These are phyloP conservation scores for Caenorhabditis japonica DNA, from an alignment of 2,888 invertebrate genomes.

Conservation along the genomic window DNA sequence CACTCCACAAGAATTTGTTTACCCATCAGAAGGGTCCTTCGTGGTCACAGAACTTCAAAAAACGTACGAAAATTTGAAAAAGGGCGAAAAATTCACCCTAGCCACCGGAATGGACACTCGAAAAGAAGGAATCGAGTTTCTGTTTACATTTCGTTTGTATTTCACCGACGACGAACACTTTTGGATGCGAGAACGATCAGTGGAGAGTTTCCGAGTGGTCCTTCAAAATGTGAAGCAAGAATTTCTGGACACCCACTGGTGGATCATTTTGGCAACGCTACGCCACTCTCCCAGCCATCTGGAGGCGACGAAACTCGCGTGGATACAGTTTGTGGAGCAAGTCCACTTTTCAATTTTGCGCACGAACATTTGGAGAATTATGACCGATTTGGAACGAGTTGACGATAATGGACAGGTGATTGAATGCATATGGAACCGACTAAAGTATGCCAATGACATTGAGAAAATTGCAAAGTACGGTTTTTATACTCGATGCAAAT, in stretches of 20 bases:
- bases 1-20: conserved; percentile 5
- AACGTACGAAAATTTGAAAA: conserved; percentile 33
- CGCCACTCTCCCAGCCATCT: conserved; percentile 11
- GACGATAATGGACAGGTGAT: conserved; percentile 5
- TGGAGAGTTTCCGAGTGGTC: conserved; percentile 12
- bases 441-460: conserved; percentile 13
- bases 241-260: conserved; percentile 43
- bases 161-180: conserved; percentile 28
- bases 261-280: conserved; percentile 19
- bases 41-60: conserved; percentile 17
- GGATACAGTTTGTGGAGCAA: conserved; percentile 27
- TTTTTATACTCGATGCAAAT: no score
- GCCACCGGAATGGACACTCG: conserved; percentile 35
- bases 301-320: conserved; percentile 10
- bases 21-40: background rate
- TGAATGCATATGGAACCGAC: conserved; percentile 17
- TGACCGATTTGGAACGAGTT: conserved; percentile 24
- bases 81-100: conserved; percentile 26
- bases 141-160: conserved; percentile 17
- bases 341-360: conserved; percentile 12
- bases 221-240: conserved; percentile 13
- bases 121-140: conserved; percentile 33
- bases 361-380: conserved; percentile 34
- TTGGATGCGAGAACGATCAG: conserved; percentile 7
- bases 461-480: conserved; percentile 5